Evolutionary conservation across 2,888 invertebrate genomes (phyloP), one percentile per base, ranked within the genome.

Genomic region (Pandemis cinnamomeana): DNA sequence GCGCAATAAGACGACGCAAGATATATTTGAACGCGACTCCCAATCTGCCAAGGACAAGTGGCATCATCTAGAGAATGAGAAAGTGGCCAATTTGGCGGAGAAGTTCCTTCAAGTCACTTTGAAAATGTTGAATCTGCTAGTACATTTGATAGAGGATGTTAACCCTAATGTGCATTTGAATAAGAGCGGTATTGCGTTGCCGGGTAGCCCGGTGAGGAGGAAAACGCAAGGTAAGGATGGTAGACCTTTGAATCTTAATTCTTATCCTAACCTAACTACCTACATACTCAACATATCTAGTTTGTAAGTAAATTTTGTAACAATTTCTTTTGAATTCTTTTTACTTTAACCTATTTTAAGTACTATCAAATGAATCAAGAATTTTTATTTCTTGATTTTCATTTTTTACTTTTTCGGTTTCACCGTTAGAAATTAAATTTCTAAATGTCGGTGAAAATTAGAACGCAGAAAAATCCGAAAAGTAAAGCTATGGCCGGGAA

Each of bases 61-160:
- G 94, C 88, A 90, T 78, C 90, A 94, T 77, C 80, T 94, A 48
- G 91, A 91, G 5, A 86, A 84, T 74, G 84, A 84, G 1, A 87
- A 81, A 53, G 86, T 96, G 75, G 94, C 95, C 66, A 91, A 85
- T 36, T 82, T 95, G 13, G 95, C 96, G 5, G 96, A 97, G 79
- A 94, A 95, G 70, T 95, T 97, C 71, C 88, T 97, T 10, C 94
- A 93, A 75, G 96, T 97, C 70, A 94, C 96, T 0, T 84, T 96
- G 62, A 96, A 96, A 82, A 90, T 97, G 82, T 87, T 98, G 73
- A 97, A 97, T 85, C 95, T 97, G 41, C 95, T 96, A 81, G 95
- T 96, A 71, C 97, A 97, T 86, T 95, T 97, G 78, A 95, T 97
- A 77, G 97, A 97, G 80, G 97, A 97, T 85, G 85, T 95, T 64